A percentile compares a stretch with the other conserved stretches of the same genome.
phyloP scores from a whole-genome alignment of 2,113 vertebrate genomes.

The Micronisus gabar region DNA sequence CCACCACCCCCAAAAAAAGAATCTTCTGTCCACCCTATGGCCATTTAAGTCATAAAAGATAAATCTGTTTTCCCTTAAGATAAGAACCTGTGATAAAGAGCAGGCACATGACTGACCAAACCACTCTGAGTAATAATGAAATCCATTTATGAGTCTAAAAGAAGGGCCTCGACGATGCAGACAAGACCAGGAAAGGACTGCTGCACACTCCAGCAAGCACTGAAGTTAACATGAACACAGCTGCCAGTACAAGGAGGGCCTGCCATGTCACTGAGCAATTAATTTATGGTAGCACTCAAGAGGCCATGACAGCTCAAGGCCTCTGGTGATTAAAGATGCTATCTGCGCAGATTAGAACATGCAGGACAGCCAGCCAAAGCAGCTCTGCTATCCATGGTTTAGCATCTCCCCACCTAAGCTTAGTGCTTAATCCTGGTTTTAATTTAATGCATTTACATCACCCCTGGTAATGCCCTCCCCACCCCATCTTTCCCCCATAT shows the following conservation, averaged over 20 bases:
- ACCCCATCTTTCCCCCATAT: background rate
- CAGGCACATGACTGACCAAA: background rate
- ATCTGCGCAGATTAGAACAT: slow-evolving; percentile 14
- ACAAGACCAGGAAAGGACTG: background rate
- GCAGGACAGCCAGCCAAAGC: slow-evolving; percentile 10
- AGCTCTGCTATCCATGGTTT: slow-evolving; percentile 11
- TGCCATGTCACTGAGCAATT: background rate
- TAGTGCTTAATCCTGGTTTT: slow-evolving; percentile 54
- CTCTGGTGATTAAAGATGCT: background rate
- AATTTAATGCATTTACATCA: slow-evolving; percentile 56
- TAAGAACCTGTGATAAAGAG: background rate
- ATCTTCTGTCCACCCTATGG: background rate
- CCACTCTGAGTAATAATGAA: background rate
- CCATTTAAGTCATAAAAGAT: background rate
- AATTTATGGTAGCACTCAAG: background rate
- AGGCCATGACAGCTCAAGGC: background rate
- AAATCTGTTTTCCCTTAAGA: background rate
- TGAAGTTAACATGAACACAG: background rate
- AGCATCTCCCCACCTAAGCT: slow-evolving; percentile 25
- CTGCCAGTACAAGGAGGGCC: background rate
- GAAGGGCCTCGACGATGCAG: background rate
- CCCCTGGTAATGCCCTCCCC: background rate
- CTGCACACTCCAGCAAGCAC: background rate
- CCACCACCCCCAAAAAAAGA: background rate
- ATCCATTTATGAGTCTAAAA: background rate